phyloP scores from a whole-genome alignment of 2,797 vertebrate species.

The Sternarchorhynchus goeldii region DNA sequence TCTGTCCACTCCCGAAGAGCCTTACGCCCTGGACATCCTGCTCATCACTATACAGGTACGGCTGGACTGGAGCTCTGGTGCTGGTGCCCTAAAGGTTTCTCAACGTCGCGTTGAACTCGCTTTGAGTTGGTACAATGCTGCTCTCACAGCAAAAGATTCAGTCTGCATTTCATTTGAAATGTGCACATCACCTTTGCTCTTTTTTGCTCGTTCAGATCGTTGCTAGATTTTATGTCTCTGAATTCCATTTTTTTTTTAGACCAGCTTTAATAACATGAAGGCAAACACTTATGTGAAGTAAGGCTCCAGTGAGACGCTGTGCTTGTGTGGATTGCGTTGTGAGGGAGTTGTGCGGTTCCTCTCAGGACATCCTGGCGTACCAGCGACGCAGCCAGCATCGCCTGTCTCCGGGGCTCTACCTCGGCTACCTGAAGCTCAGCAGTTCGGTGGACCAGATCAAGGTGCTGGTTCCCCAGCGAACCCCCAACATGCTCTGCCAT shows the following conservation, averaged over 20 bases:
- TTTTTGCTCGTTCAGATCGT: too few species aligned
- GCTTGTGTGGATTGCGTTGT: not conserved
- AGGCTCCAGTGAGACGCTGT: not conserved
- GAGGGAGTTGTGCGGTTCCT: not conserved
- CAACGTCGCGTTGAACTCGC: not conserved
- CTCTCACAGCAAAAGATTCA: not conserved
- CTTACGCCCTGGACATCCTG: conserved; percentile 93
- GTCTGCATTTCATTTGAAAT: not conserved
- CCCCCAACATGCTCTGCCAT: conserved; percentile 93
- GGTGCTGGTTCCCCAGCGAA: conserved; percentile 89
- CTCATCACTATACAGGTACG: conserved; percentile 95
- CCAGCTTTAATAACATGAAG: not conserved
- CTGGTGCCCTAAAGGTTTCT: not conserved
- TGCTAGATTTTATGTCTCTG: not conserved
- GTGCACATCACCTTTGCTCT: not conserved
- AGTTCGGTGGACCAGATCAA: conserved; percentile 98
- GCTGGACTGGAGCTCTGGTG: not conserved
- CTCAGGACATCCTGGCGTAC: conserved; percentile 89
- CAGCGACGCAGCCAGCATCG: conserved; percentile 88
- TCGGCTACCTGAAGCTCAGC: conserved; percentile 96
- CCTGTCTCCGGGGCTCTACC: conserved; percentile 87
- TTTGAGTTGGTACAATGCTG: not conserved
- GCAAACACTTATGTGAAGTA: too few species aligned
- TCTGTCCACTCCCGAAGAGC: conserved; percentile 96
- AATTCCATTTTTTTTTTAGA: not conserved